A percentile compares a stretch with the other conserved stretches of the same genome.
Conservation (phyloP, 1,140 invertebrate genomes). For the Uloborus diversus region DNA sequence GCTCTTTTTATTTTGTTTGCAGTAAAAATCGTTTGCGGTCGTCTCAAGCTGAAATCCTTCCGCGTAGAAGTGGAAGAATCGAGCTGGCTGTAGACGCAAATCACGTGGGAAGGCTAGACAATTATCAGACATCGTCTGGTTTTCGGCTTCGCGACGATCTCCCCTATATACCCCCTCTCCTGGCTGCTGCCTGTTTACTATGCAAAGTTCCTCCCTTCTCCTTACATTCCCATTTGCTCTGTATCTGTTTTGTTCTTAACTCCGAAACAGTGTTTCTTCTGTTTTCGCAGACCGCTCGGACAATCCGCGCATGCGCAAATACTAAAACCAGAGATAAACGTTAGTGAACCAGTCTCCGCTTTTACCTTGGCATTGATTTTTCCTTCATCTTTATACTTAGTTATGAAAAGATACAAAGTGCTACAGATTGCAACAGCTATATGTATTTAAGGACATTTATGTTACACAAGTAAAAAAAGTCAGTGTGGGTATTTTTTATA, state of each 20-base stretch:
- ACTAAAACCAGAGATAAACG: no score
- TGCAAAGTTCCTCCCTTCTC: constrained; percentile 11
- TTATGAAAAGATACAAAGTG: no score
- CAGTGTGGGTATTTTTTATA: no score
- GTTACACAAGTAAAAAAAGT: no score
- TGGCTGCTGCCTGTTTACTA: constrained; percentile 4
- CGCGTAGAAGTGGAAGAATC: neutral
- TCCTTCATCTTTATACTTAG: no score
- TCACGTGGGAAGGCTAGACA: constrained; percentile 31
- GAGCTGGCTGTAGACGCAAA: constrained; percentile 3
- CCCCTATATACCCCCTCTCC: neutral
- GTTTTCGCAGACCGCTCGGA: neutral
- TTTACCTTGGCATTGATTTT: no score
- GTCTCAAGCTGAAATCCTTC: neutral
- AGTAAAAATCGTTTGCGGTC: neutral
- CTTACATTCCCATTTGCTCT: constrained; percentile 1
- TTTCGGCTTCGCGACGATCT: neutral
- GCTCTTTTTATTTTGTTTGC: neutral
- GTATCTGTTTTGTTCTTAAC: constrained; percentile 25
- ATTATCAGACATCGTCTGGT: constrained; percentile 35
- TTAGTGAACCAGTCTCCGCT: no score
- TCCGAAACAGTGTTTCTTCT: neutral
- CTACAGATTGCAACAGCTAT: no score
- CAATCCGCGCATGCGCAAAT: neutral
- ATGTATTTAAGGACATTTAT: no score